phyloP scores from a whole-genome alignment of 2,888 invertebrate genomes.

The Pherbina coryleti region DNA sequence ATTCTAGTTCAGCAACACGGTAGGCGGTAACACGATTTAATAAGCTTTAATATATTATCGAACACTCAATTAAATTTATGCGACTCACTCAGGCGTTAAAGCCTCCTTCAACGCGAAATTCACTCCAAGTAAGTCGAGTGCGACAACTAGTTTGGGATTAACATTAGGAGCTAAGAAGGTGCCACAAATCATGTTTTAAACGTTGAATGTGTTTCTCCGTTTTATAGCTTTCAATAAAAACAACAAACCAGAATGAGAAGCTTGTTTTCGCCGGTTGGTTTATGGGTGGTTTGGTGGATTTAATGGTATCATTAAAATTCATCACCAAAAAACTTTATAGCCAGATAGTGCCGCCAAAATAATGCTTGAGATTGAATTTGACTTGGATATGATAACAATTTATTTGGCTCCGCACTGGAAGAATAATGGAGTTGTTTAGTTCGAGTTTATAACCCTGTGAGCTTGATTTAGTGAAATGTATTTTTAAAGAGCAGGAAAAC shows the following conservation, averaged over 20 bases:
- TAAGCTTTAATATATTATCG: conserved; percentile 27
- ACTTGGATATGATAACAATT: conserved; percentile 66
- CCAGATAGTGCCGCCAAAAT: not conserved
- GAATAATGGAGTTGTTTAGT: too few species aligned
- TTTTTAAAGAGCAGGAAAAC: too few species aligned
- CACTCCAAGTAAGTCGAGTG: not conserved
- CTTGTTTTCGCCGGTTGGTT: not conserved
- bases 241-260: not conserved
- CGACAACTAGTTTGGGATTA: not conserved
- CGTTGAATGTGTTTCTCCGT: not conserved
- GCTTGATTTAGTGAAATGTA: too few species aligned
- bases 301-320: conserved; percentile 19
- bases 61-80: conserved; percentile 31
- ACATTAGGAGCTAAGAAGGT: not conserved
- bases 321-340: conserved; percentile 4
- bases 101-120: not conserved
- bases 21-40: conserved; percentile 15
- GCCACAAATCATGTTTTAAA: not conserved
- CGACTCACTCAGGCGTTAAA: conserved; percentile 4
- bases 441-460: too few species aligned
- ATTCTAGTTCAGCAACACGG: too few species aligned
- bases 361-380: too few species aligned
- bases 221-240: not conserved
- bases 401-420: too few species aligned
- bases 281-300: not conserved